Percentiles rank a stretch among this genome's conserved stretches.
phyloP scores from a whole-genome alignment of 1,140 invertebrate genomes.

The Drosophila arawakana region DNA sequence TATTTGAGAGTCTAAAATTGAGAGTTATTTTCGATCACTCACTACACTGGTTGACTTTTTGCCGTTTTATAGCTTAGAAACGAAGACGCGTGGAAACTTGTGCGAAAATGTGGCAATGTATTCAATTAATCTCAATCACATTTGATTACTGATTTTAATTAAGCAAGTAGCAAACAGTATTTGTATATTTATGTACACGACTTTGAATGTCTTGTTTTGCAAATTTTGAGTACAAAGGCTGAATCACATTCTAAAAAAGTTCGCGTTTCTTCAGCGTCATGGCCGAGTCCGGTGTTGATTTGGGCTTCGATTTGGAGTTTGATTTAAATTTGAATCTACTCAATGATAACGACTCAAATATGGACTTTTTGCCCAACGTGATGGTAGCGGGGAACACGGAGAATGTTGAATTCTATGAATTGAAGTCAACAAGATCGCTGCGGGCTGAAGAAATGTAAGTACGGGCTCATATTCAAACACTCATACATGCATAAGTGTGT shows the following conservation, averaged over 20 bases:
- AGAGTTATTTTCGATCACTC: conserved; percentile 31
- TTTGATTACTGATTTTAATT: conserved; percentile 39
- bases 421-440: conserved; percentile 55
- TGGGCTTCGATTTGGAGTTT: conserved; percentile 89
- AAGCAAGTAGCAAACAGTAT: not conserved
- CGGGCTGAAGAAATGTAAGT: conserved; percentile 63
- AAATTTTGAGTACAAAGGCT: not conserved
- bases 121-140: conserved; percentile 43
- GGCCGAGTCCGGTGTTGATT: conserved; percentile 89
- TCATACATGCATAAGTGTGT: not conserved
- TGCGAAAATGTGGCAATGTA: conserved; percentile 47
- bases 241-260: not conserved
- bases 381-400: conserved; percentile 80
- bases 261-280: conserved; percentile 25
- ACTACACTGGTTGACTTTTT: not conserved
- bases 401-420: conserved; percentile 70
- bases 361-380: conserved; percentile 87
- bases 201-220: not conserved
- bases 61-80: not conserved
- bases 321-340: conserved; percentile 83
- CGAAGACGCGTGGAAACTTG: conserved; percentile 26
- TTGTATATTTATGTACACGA: not conserved
- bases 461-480: not conserved
- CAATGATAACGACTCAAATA: conserved; percentile 85
- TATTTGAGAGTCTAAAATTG: conserved; percentile 9